Evolutionary conservation across 1,140 invertebrate genomes (phyloP).

Genomic region (Plodia interpunctella): DNA sequence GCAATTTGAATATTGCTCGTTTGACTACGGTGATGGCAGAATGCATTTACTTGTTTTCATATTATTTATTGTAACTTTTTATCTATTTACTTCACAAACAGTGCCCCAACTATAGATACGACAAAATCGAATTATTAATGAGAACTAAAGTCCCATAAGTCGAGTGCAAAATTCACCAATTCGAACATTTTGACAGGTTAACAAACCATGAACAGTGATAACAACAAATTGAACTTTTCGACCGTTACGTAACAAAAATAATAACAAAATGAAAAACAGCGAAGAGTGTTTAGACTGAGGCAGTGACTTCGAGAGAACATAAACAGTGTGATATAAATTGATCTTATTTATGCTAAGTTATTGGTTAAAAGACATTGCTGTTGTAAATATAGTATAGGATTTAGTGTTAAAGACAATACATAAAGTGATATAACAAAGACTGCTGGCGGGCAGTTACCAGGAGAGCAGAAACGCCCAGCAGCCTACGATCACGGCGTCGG

Average conservation of each 20-base stretch:
- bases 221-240: conserved; percentile 36
- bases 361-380: conserved; percentile 17
- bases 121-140: no score
- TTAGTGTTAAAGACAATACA: neutral
- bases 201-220: conserved; percentile 50
- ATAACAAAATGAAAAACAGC: conserved; percentile 72
- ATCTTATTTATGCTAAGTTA: conserved; percentile 55
- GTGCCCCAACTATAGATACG: no score
- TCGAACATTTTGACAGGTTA: conserved; percentile 28
- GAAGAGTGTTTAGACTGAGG: conserved; percentile 70
- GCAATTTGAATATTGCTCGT: conserved; percentile 47
- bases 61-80: conserved; percentile 37
- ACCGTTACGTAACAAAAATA: conserved; percentile 55
- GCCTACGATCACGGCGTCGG: conserved; percentile 45
- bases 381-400: conserved; percentile 14
- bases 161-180: conserved; percentile 37
- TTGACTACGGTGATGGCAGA: conserved; percentile 20
- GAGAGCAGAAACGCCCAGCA: conserved; percentile 42
- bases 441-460: conserved; percentile 24
- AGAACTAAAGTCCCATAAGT: conserved; percentile 16
- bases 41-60: conserved; percentile 37
- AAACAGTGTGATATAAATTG: conserved; percentile 69
- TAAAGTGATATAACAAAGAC: conserved; percentile 34
- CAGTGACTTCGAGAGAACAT: conserved; percentile 21
- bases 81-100: conserved; percentile 15